A percentile compares a stretch with the other conserved stretches of the same genome.
Evolutionary conservation across 2,888 invertebrate species (phyloP).

Genomic region (Ichneumoninae sp.): DNA sequence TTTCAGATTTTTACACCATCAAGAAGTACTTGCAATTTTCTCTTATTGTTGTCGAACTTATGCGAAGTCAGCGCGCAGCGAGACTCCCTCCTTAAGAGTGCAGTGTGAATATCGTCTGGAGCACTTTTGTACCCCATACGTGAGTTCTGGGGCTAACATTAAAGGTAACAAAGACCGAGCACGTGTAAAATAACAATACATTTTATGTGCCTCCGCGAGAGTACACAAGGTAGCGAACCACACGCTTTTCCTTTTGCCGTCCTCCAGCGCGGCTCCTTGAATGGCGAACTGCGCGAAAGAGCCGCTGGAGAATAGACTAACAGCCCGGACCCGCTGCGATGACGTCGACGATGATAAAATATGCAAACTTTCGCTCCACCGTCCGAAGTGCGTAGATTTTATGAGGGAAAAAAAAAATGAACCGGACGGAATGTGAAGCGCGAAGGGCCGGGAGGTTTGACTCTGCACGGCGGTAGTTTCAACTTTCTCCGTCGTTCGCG

Average conservation of each 20-base stretch:
- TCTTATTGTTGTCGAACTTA: no score
- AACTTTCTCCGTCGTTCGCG: conserved; percentile 26
- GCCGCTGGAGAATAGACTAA: conserved; percentile 2
- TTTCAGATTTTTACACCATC: no score
- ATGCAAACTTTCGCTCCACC: conserved; percentile 53
- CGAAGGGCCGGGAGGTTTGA: neutral
- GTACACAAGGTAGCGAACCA: conserved; percentile 25
- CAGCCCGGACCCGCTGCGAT: conserved; percentile 25
- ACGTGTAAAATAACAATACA: no score
- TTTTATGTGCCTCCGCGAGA: conserved; percentile 13
- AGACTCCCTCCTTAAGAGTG: no score
- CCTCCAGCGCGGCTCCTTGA: conserved; percentile 24
- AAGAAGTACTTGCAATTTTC: no score
- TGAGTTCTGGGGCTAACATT: no score
- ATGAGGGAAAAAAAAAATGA: conserved; percentile 4
- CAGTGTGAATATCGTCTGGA: no score
- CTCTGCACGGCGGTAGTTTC: conserved; percentile 7
- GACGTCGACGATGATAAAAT: conserved; percentile 62
- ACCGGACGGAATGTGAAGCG: neutral
- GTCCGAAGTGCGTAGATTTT: conserved; percentile 32
- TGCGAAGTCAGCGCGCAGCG: no score
- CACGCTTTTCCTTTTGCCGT: conserved; percentile 43
- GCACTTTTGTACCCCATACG: no score
- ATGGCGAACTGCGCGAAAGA: conserved; percentile 47
- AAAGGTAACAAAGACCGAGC: no score